phyloP scores from a whole-genome alignment of 2,888 invertebrate genomes.

The Drosophila barbarae region DNA sequence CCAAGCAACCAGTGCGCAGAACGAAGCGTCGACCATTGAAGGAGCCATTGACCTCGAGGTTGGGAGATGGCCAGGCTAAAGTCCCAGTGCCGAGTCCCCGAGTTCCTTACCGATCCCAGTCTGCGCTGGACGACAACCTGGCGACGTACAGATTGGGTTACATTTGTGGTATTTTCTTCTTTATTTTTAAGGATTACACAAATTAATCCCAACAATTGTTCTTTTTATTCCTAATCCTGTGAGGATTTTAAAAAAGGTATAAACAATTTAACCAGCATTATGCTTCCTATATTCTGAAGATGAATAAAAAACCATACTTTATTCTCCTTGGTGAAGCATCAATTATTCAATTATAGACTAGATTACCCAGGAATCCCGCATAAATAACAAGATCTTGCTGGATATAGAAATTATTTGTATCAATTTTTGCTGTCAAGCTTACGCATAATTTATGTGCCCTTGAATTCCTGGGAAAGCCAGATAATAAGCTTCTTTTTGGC shows the following conservation, averaged over 20 bases:
- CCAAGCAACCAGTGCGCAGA: conserved; percentile 30
- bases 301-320: not conserved
- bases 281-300: not conserved
- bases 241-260: not conserved
- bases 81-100: conserved; percentile 17
- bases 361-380: not conserved
- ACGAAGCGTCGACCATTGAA: conserved; percentile 36
- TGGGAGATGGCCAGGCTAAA: conserved; percentile 24
- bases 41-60: conserved; percentile 43
- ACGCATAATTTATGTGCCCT: conserved; percentile 19
- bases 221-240: not conserved
- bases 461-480: conserved; percentile 12
- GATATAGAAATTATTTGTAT: conserved; percentile 13
- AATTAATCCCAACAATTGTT: not conserved
- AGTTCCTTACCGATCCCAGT: conserved; percentile 9
- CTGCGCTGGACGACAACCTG: conserved; percentile 22
- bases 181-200: not conserved
- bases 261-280: no score
- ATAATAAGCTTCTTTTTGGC: conserved; percentile 19
- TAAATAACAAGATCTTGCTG: not conserved
- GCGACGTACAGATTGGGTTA: conserved; percentile 16
- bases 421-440: conserved; percentile 20
- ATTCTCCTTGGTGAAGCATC: not conserved
- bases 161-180: not conserved
- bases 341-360: conserved; percentile 4